Base-by-base conservation (phyloP, 2,888 invertebrate genomes). In the Ophion ellenae region DNA sequence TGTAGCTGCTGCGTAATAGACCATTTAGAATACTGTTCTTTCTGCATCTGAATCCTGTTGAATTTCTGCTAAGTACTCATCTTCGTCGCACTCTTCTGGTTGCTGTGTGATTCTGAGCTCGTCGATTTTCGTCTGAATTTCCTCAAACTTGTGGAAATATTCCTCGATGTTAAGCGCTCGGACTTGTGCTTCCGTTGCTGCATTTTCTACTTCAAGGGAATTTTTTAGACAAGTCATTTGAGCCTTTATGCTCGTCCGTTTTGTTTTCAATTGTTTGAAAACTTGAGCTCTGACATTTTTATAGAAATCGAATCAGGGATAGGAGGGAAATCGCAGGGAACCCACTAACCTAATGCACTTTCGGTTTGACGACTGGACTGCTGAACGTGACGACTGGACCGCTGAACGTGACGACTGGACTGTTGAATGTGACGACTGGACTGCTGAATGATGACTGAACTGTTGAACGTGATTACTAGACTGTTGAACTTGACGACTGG, bases 211-310 rank as follows among this genome's bases (percentile, higher is more conserved):
- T 59, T 74, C 20, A 17, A 40, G 40, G 84, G 74, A 53, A 80
- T n/a, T n/a, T n/a, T n/a, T n/a, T n/a, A n/a, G n/a, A n/a, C n/a
- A n/a, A n/a, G n/a, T n/a, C n/a, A n/a, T 61, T 61, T 45, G 74
- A 73, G 69, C 66, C 71, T 84, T 81, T 9, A 67, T 66, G 7
- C 61, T 81, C 45, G 77, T 45, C 71, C 76, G 71, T 10, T 64
- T 77, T 53, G 59, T 63, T 14, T 45, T 36, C 32, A 84, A 71
- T 20, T 75, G 20, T 77, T 66, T 81, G 9, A 81, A n/a, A n/a
- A n/a, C n/a, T n/a, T n/a, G n/a, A n/a, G 14, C 5, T 76, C 84
- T 40, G 76, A 53, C 84, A 84, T 84, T 81, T 63, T 77, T 53
- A 63, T 45, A 69, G 45, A 69, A 69, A 36, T 78, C 66, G 84